These are phyloP conservation scores for Apotomis turbidana DNA, from an alignment of 2,888 invertebrate genomes.

Conservation along the genomic window DNA sequence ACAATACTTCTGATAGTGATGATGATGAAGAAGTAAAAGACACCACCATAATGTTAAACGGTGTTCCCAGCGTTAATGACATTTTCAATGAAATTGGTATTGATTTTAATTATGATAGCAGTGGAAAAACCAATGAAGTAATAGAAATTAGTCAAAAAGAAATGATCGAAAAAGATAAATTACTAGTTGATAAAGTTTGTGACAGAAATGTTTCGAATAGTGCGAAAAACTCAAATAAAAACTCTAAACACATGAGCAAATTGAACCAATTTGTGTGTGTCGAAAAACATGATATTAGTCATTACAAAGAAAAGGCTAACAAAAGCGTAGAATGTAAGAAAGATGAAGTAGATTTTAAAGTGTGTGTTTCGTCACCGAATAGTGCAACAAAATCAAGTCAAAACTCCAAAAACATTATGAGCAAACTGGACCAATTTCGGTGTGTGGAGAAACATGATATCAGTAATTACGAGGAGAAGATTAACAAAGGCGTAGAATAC, in stretches of 20 bases:
- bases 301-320: slow-evolving; percentile 59
- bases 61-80: slow-evolving; percentile 78
- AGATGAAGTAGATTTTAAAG: no score
- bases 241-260: slow-evolving; percentile 54
- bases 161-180: slow-evolving; percentile 33
- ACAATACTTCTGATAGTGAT: slow-evolving; percentile 44
- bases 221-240: slow-evolving; percentile 40
- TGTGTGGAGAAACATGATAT: slow-evolving; percentile 64
- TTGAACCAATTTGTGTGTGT: slow-evolving; percentile 70
- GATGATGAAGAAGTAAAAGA: slow-evolving; percentile 49
- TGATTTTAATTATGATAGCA: slow-evolving; percentile 55
- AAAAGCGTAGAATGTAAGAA: slow-evolving; percentile 38
- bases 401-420: slow-evolving; percentile 48
- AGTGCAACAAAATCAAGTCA: slow-evolving; percentile 37
- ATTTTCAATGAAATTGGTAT: slow-evolving; percentile 68
- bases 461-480: slow-evolving; percentile 63
- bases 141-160: slow-evolving; percentile 34
- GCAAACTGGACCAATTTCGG: slow-evolving; percentile 70
- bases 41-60: slow-evolving; percentile 58
- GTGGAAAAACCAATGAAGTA: slow-evolving; percentile 37
- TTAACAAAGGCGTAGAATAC: slow-evolving; percentile 41
- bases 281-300: slow-evolving; percentile 63
- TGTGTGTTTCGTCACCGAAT: background rate
- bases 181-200: slow-evolving; percentile 3
- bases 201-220: slow-evolving; percentile 8